Conservation (phyloP, 1,140 invertebrate species). For the Drosophila tani region DNA sequence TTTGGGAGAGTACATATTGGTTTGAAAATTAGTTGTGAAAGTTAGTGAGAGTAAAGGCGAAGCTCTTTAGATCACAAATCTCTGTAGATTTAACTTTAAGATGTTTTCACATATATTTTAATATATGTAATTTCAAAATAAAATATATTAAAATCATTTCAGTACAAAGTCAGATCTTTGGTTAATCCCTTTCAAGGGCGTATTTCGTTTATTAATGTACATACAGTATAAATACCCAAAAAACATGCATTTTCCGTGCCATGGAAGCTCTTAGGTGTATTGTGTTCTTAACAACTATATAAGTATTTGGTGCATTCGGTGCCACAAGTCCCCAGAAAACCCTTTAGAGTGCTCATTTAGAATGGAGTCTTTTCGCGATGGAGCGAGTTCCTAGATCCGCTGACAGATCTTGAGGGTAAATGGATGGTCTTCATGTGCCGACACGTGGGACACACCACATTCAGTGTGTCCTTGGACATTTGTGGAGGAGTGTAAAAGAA, state of each 20-base stretch:
- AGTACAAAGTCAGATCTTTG: slow-evolving; percentile 8
- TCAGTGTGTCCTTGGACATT: slow-evolving; percentile 62
- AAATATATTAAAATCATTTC: background rate
- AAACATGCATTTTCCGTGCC: slow-evolving; percentile 38
- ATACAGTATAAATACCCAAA: slow-evolving; percentile 60
- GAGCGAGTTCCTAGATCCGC: slow-evolving; percentile 63
- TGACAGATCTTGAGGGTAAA: slow-evolving; percentile 65
- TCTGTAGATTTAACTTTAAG: background rate
- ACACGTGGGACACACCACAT: slow-evolving; percentile 71
- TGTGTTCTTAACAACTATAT: slow-evolving; percentile 49
- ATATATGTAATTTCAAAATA: background rate
- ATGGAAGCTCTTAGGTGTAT: slow-evolving; percentile 33
- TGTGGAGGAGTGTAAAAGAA: slow-evolving; percentile 85
- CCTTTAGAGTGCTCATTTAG: slow-evolving; percentile 44
- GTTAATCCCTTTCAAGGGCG: slow-evolving; percentile 27
- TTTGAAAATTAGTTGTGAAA: background rate
- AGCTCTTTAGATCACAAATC: background rate
- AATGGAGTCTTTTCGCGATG: slow-evolving; percentile 74
- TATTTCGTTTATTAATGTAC: slow-evolving; percentile 53
- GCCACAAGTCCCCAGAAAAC: slow-evolving; percentile 51
- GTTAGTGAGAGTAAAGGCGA: background rate
- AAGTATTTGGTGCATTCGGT: slow-evolving; percentile 73
- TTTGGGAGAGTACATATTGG: slow-evolving; percentile 60
- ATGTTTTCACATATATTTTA: no score
- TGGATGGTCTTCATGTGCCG: slow-evolving; percentile 71